Evolutionary conservation across 2,797 vertebrate genomes (phyloP), one percentile per base, ranked within the genome.

Genomic region (Gymnodraco acuticeps): DNA sequence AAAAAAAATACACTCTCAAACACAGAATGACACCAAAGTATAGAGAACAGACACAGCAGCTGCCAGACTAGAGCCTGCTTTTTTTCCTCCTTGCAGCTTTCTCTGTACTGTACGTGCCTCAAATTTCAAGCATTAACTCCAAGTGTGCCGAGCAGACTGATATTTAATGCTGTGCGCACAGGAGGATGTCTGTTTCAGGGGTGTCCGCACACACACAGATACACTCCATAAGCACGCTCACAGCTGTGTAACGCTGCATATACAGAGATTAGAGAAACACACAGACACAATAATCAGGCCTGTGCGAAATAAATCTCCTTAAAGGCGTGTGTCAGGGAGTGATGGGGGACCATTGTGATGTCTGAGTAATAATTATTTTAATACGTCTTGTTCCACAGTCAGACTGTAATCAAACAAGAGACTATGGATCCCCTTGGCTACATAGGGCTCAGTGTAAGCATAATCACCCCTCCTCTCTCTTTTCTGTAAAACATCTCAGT

Each of bases 361-460:
- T 83, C 67, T 87, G 76, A 83, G 88, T 88, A 88, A 91, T 91
- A 92, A 87, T 91, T 89, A 73, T 90, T 88, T 90, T 89, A 91
- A 91, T 91, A 84, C 75, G 78, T 74, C 86, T 90, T 89, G 81
- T 91, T 91, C 91, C 89, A 82, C 84, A 82, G 87, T 91, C 80
- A 87, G 85, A 86, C 83, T 82, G 84, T 90, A 91, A 93, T 93
- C 91, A 92, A 93, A 93, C 90, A 87, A 88, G 85, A 91, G 85
- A 68, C 84, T 69, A 78, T 50, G 76, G 87, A 86, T 92, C 85
- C 92, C 85, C 80, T 82, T 31, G 85, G 89, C 87, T 87, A 83
- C 8, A 38, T 71, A 78, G 71, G 81, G 85, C 89, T 89, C 82
- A 85, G 81, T 64, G 79, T 66, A 84, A 81, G 80, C 73, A 85